Conservation (phyloP, 2,113 vertebrate species). For the Protobothrops mucrosquamatus region DNA sequence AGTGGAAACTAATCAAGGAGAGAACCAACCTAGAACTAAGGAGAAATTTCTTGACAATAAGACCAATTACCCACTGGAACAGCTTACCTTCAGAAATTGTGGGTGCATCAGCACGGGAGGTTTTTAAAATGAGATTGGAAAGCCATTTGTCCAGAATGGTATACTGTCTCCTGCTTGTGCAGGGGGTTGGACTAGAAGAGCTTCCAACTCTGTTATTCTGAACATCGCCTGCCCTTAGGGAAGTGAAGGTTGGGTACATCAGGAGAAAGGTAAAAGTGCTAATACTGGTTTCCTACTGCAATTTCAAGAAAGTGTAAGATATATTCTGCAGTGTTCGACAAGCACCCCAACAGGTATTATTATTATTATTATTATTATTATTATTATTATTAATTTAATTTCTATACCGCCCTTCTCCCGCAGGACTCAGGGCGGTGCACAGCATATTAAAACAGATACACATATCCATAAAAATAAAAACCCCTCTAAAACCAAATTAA, state of each 20-base stretch:
- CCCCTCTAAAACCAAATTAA: too few species aligned
- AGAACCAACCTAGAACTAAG: background rate
- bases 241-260: background rate
- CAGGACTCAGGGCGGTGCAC: too few species aligned
- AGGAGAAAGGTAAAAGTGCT: background rate
- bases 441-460: too few species aligned
- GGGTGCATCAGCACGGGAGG: background rate
- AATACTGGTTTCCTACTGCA: background rate
- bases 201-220: background rate
- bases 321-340: background rate
- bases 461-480: too few species aligned
- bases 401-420: too few species aligned
- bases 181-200: background rate
- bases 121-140: background rate
- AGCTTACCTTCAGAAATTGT: background rate
- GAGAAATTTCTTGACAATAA: background rate
- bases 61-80: background rate
- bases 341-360: background rate
- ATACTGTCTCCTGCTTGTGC: background rate
- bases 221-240: background rate
- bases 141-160: background rate
- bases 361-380: too few species aligned
- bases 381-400: too few species aligned
- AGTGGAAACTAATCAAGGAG: background rate
- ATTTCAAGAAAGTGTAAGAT: background rate